These are phyloP conservation scores for Xanthorhoe spadicearia DNA, from an alignment of 2,888 invertebrate genomes.

Conservation along the genomic window DNA sequence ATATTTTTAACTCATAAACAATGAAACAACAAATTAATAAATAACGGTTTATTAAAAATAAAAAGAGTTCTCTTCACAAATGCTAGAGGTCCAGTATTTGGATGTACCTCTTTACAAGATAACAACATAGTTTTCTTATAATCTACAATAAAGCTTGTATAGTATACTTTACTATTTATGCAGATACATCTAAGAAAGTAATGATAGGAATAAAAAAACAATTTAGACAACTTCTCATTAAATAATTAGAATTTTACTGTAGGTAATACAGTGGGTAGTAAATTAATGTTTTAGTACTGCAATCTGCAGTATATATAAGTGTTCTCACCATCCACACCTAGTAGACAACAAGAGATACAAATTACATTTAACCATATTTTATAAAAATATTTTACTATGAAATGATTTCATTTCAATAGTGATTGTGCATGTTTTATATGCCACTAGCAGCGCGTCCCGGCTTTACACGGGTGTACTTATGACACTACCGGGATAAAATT, in stretches of 20 bases:
- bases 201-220: no score
- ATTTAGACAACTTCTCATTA: neutral
- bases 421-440: no score
- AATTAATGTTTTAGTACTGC: neutral
- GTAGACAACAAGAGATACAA: no score
- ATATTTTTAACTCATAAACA: neutral
- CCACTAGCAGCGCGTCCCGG: no score
- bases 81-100: constrained; percentile 3
- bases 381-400: no score
- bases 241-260: neutral
- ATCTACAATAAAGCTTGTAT: neutral
- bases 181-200: no score
- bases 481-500: no score
- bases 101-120: neutral
- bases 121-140: neutral
- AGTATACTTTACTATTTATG: neutral
- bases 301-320: neutral
- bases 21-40: constrained; percentile 23
- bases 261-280: neutral
- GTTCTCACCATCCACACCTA: no score
- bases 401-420: no score
- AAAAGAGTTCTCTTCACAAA: constrained; percentile 4
- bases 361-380: no score
- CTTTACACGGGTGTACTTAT: no score
- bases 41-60: constrained; percentile 31